A percentile compares a stretch with the other conserved stretches of the same genome.
phyloP scores from a whole-genome alignment of 2,113 vertebrate genomes.

The Dinomys branickii region DNA sequence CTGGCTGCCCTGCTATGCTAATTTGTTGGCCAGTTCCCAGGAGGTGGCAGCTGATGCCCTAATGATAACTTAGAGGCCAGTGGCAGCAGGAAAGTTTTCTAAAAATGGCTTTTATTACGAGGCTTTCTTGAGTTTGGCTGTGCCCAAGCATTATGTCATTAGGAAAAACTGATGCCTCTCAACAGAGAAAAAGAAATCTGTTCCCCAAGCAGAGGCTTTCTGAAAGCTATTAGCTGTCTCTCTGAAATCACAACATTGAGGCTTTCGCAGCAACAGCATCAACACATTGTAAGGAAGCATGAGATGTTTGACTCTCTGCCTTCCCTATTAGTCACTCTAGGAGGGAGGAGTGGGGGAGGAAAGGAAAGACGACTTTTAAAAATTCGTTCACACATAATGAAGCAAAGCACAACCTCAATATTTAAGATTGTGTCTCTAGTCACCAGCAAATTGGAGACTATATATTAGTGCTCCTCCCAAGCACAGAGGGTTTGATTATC shows the following conservation, averaged over 20 bases:
- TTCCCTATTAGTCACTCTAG: conserved; percentile 68
- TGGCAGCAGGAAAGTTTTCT: conserved; percentile 63
- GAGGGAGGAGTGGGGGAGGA: background rate
- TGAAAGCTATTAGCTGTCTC: conserved; percentile 75
- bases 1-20: conserved; percentile 37
- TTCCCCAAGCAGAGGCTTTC: conserved; percentile 74
- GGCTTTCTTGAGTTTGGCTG: conserved; percentile 72
- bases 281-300: conserved; percentile 67
- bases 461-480: background rate
- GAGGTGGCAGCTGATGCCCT: conserved; percentile 53
- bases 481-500: background rate
- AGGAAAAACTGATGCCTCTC: conserved; percentile 81
- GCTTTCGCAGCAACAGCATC: conserved; percentile 67
- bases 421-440: conserved; percentile 52
- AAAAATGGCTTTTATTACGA: conserved; percentile 79
- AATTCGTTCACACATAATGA: conserved; percentile 66
- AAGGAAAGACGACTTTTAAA: conserved; percentile 45
- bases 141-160: conserved; percentile 79
- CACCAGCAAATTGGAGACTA: conserved; percentile 4
- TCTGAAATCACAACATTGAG: conserved; percentile 76
- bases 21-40: conserved; percentile 53
- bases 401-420: conserved; percentile 33
- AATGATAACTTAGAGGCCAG: conserved; percentile 60
- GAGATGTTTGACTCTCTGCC: conserved; percentile 64
- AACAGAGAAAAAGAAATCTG: conserved; percentile 71